Evolutionary conservation across 2,113 vertebrate genomes (phyloP), one percentile per base, ranked within the genome.

Genomic region (Grammomys surdaster): DNA sequence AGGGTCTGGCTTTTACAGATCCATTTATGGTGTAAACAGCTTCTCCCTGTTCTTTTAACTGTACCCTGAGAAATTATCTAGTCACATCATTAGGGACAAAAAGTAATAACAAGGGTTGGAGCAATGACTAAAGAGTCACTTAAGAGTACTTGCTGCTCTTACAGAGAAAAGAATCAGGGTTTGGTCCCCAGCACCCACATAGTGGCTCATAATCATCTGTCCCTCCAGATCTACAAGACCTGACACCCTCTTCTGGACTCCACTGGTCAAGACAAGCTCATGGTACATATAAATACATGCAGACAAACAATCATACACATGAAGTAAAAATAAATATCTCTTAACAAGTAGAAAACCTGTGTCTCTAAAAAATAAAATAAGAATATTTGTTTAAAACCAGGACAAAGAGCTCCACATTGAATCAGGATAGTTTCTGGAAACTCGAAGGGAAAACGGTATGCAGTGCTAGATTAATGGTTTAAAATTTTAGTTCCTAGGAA

Each of bases 41-140:
- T 94, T 92, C 94, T 90, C 84, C 94, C 80, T 78, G 69, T 80
- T 93, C 78, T 54, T 63, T 86, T 69, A 89, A 80, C 65, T 69
- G 46, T 28, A 95, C 67, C 76, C 84, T 70, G 56, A 88, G 88
- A 95, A 89, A 88, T 86, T 81, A 93, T 89, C 70, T 84, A 72
- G 88, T 80, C 65, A 88, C 33, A 54, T 70, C 76, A 31, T 91
- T 48, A 11, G 26, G 69, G 88, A 48, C 58, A 94, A 97, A 93
- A 96, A 54, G 72, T 90, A 91, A 75, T 13, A 54, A 13, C 22
- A 26, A n/a, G 36, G 36, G 13, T 14, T 60, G 20, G 36, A 82
- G 3, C 40, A 82, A 82, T 8, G 12, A 81, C 78, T 12, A 22
- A 73, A 72, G 31, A 24, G 36, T 60, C 22, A 16, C 54, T 60